Evolutionary conservation across 2,888 invertebrate genomes (phyloP), one percentile per base, ranked within the genome.

Genomic region (Drosophila tanythrix): DNA sequence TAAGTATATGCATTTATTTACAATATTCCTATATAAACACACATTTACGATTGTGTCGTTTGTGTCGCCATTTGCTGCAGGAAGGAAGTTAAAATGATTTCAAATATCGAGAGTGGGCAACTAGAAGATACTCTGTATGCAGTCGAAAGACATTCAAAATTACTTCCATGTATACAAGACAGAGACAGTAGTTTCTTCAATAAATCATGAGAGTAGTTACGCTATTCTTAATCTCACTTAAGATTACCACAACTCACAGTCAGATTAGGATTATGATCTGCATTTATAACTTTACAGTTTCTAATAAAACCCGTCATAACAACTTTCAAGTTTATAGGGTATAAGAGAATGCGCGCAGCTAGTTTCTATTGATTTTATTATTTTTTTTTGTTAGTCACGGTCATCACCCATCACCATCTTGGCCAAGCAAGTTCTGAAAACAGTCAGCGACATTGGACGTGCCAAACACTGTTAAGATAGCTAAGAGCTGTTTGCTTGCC

Each of bases 401-500:
- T 48, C 53, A 52, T 21, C 57, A 10, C 5, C 43, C 52, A 27
- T 53, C 43, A 63, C 1, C 59, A 73, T 72, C 58, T 75, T 79
- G 71, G 56, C 60, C 63, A 65, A 35, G 59, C 21, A 46, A 58
- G 36, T 36, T 13, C 27, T 35, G 36, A 15, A 36, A 18, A 15
- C 7, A 31, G 35, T 53, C 57, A 67, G 43, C 57, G 62, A 36
- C 48, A 52, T 61, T 63, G 66, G 67, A 80, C 84, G 72, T 87
- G 87, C 72, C 80, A 82, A 75, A 80, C 70, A 74, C 78, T 65
- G 82, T 71, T 83, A 79, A 76, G 83, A 86, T 81, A 76, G 78
- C 68, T 66, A 48, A 65, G 63, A 59, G 69, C 74, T 60, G 76
- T 62, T 64, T 61, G 62, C 66, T 67, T 74, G 57, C 70, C 27